phyloP scores from a whole-genome alignment of 2,888 invertebrate species.

The Antheraea assamensis region DNA sequence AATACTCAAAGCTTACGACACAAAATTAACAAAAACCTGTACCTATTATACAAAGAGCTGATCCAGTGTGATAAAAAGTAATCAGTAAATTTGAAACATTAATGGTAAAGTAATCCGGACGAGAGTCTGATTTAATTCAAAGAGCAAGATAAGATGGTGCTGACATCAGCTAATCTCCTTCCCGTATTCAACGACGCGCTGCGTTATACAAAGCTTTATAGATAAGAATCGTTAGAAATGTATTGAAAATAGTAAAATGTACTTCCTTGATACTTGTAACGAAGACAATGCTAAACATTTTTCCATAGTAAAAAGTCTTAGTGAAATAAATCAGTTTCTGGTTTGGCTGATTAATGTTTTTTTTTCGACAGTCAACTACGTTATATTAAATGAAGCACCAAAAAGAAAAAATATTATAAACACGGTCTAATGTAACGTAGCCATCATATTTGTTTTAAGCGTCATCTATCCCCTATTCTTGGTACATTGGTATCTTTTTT shows the following conservation, averaged over 20 bases:
- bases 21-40: neutral
- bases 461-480: too few relatives aligned
- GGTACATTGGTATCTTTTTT: too few relatives aligned
- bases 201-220: constrained; percentile 6
- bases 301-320: neutral
- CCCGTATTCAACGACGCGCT: neutral
- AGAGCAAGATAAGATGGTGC: constrained; percentile 9
- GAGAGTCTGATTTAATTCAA: neutral
- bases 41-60: neutral
- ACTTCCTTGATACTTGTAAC: neutral
- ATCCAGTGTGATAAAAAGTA: neutral
- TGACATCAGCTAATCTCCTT: constrained; percentile 15
- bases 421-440: too few relatives aligned
- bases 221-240: constrained; percentile 8
- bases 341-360: neutral
- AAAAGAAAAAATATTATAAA: too few relatives aligned
- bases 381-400: too few relatives aligned
- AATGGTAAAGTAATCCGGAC: constrained; percentile 14
- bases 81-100: constrained; percentile 4
- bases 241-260: neutral
- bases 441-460: too few relatives aligned
- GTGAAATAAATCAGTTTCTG: neutral
- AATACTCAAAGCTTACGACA: neutral
- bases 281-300: neutral
- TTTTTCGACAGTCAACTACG: too few relatives aligned